These are phyloP conservation scores for Aricia artaxerxes DNA, from an alignment of 2,888 invertebrate species.

Conservation along the genomic window DNA sequence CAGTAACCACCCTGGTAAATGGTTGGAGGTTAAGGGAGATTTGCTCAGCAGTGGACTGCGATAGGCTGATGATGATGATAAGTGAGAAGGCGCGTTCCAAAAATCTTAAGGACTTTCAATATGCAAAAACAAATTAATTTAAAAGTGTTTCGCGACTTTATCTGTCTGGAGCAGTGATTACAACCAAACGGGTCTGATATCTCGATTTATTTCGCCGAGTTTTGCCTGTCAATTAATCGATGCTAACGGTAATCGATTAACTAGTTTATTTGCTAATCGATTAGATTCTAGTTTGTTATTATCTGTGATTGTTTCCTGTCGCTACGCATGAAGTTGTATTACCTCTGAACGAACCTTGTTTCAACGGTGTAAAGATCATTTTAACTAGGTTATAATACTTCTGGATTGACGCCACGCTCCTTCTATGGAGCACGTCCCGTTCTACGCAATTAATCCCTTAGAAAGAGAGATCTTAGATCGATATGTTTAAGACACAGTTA, in stretches of 20 bases:
- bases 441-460: constrained; percentile 35
- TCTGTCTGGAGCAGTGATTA: not conserved
- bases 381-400: not conserved
- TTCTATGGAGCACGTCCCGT: constrained; percentile 40
- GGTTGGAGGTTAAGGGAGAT: too few relatives aligned
- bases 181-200: not conserved
- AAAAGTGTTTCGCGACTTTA: not conserved
- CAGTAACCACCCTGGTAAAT: too few relatives aligned
- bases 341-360: not conserved
- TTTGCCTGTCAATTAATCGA: constrained; percentile 14
- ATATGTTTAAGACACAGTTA: not conserved
- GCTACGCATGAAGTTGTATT: constrained; percentile 4
- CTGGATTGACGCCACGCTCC: constrained; percentile 32
- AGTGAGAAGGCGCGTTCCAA: not conserved
- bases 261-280: constrained; percentile 29
- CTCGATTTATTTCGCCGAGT: not conserved
- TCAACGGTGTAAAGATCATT: not conserved
- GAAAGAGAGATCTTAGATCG: constrained; percentile 25
- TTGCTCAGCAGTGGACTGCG: too few relatives aligned
- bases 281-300: constrained; percentile 34
- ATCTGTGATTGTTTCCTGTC: constrained; percentile 41
- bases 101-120: not conserved
- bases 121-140: constrained; percentile 6
- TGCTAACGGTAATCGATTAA: constrained; percentile 19
- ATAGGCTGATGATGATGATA: not conserved